Conservation (phyloP, 2,113 vertebrate species). For the Emberiza fucata region DNA sequence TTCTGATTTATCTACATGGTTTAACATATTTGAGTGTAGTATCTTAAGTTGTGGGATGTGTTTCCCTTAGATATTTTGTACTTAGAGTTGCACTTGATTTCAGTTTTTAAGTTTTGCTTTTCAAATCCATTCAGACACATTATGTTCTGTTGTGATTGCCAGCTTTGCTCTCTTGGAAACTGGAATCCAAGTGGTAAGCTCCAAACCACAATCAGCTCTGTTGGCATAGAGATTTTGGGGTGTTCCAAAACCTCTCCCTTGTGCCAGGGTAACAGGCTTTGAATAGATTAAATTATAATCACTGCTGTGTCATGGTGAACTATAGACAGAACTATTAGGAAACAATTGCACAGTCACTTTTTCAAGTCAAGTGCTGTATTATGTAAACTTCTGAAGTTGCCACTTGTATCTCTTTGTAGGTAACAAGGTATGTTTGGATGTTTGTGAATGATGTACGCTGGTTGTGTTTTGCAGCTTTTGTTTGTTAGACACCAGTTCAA, state of each 20-base stretch:
- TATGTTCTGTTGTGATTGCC: background rate
- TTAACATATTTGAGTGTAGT: background rate
- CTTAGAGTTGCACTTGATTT: background rate
- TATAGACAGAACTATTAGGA: background rate
- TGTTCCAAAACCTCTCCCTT: background rate
- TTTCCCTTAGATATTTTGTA: background rate
- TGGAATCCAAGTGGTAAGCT: background rate
- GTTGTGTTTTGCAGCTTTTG: conserved; percentile 83
- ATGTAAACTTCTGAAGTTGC: background rate
- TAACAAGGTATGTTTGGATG: background rate
- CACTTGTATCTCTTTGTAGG: background rate
- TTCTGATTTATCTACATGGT: background rate
- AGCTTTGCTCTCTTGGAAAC: background rate
- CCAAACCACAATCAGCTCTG: background rate
- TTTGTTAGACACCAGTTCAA: conserved; percentile 99
- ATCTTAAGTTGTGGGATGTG: background rate
- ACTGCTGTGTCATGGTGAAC: background rate
- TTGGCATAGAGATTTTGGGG: background rate
- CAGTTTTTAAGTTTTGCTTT: background rate
- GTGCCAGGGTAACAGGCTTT: background rate
- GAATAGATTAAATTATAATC: background rate
- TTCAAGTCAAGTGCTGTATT: background rate
- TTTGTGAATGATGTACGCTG: background rate
- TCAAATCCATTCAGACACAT: background rate
- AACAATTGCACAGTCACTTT: background rate